These are phyloP conservation scores for Etia nguti DNA, from an alignment of 2,113 vertebrate species.

Conservation along the genomic window DNA sequence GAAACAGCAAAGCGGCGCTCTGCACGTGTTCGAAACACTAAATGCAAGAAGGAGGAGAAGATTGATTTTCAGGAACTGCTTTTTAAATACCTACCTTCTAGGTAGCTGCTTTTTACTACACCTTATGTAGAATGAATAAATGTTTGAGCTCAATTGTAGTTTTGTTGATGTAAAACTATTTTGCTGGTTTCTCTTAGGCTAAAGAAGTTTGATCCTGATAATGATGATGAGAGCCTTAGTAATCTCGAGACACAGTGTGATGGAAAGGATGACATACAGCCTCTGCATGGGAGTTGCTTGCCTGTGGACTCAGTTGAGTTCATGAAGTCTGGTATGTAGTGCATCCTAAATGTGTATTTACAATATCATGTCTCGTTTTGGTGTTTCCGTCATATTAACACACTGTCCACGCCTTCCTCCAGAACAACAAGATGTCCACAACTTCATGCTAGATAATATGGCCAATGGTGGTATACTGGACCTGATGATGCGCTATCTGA, in stretches of 20 bases:
- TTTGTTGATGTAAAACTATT: background rate
- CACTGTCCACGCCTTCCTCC: background rate
- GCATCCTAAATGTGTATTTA: background rate
- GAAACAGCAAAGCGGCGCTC: slow-evolving; percentile 95
- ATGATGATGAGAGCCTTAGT: slow-evolving; percentile 88
- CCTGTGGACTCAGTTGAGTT: slow-evolving; percentile 79
- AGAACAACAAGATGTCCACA: slow-evolving; percentile 91
- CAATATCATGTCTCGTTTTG: background rate
- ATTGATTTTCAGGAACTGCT: slow-evolving; percentile 96
- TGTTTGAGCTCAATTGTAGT: background rate
- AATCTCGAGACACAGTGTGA: slow-evolving; percentile 84
- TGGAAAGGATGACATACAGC: slow-evolving; percentile 77
- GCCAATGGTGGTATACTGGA: slow-evolving; percentile 90
- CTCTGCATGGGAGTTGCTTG: slow-evolving; percentile 69
- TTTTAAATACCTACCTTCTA: slow-evolving; percentile 91
- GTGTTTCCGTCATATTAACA: background rate
- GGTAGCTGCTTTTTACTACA: slow-evolving; percentile 60
- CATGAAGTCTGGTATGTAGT: slow-evolving; percentile 84
- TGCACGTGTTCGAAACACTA: slow-evolving; percentile 94
- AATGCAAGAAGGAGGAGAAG: slow-evolving; percentile 97
- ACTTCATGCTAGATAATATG: slow-evolving; percentile 84
- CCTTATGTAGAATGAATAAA: background rate
- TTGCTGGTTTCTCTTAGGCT: slow-evolving; percentile 67
- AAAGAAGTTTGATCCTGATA: slow-evolving; percentile 88
- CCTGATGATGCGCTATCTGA: slow-evolving; percentile 91